These are phyloP conservation scores for Fopius arisanus DNA, from an alignment of 1,140 invertebrate species.

Conservation along the genomic window DNA sequence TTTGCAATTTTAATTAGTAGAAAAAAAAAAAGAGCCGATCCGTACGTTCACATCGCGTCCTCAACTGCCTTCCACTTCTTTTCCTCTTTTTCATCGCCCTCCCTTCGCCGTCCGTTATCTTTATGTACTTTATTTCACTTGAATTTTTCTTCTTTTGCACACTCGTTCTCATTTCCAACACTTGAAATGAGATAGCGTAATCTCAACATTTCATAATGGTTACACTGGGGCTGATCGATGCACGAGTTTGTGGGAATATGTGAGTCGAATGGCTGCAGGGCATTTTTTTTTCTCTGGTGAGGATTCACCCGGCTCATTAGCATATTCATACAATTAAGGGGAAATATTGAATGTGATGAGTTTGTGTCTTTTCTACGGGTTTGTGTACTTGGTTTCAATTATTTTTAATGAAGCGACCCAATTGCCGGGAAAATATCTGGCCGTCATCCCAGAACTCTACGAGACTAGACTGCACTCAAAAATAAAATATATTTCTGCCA, in stretches of 20 bases:
- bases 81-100: neutral
- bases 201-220: conserved; percentile 7
- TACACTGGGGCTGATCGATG: neutral
- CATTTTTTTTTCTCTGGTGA: neutral
- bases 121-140: neutral
- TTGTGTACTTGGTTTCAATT: too few relatives aligned
- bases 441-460: too few relatives aligned
- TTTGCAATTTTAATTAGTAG: conserved; percentile 38
- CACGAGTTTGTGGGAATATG: neutral
- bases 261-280: neutral
- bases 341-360: neutral
- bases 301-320: neutral
- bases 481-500: too few relatives aligned
- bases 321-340: neutral
- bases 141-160: neutral
- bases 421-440: too few relatives aligned
- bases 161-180: conserved; percentile 28
- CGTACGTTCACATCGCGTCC: neutral
- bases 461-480: too few relatives aligned
- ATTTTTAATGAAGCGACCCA: too few relatives aligned
- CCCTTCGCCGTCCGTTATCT: neutral
- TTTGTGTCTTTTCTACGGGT: too few relatives aligned
- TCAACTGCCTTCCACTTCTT: too few relatives aligned
- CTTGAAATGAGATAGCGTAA: conserved; percentile 27
- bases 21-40: conserved; percentile 27